A percentile compares a stretch with the other conserved stretches of the same genome.
These are phyloP conservation scores for Odontomachus brunneus DNA, from an alignment of 1,140 invertebrate genomes.

Conservation along the genomic window DNA sequence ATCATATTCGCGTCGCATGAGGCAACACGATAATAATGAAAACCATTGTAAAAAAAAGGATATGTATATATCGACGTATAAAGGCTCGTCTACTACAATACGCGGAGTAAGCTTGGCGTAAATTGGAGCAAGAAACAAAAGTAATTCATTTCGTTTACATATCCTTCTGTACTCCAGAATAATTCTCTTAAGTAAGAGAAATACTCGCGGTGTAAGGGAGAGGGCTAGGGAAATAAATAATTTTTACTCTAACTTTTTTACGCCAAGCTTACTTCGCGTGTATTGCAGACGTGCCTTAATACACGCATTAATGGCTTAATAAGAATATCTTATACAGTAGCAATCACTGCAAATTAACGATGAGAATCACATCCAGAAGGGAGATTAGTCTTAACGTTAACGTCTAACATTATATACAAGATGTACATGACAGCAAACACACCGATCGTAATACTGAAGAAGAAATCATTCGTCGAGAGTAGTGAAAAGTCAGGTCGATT, in stretches of 20 bases:
- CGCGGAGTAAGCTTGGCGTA: too few relatives aligned
- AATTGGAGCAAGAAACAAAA: too few relatives aligned
- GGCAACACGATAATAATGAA: conserved; percentile 27
- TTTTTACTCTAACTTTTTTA: too few relatives aligned
- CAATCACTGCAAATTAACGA: conserved; percentile 21
- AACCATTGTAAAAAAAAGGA: conserved; percentile 2
- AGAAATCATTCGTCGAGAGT: conserved; percentile 36
- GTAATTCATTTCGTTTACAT: too few relatives aligned
- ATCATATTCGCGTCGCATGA: conserved; percentile 27
- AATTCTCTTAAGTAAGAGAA: too few relatives aligned
- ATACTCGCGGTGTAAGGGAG: too few relatives aligned
- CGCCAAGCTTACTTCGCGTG: too few relatives aligned
- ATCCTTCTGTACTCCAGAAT: too few relatives aligned
- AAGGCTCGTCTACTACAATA: too few relatives aligned
- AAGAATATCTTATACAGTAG: conserved; percentile 24
- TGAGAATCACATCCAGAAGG: conserved; percentile 40
- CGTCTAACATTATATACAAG: conserved; percentile 77
- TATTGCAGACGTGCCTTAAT: too few relatives aligned
- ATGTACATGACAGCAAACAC: conserved; percentile 78
- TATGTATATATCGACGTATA: conserved; percentile 11
- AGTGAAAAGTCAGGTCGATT: background rate
- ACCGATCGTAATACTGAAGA: conserved; percentile 80
- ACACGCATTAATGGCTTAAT: conserved; percentile 32
- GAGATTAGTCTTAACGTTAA: conserved; percentile 32
- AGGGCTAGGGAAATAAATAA: too few relatives aligned